Evolutionary conservation across 2,888 invertebrate genomes (phyloP).

Genomic region (Nomada lathburiana): DNA sequence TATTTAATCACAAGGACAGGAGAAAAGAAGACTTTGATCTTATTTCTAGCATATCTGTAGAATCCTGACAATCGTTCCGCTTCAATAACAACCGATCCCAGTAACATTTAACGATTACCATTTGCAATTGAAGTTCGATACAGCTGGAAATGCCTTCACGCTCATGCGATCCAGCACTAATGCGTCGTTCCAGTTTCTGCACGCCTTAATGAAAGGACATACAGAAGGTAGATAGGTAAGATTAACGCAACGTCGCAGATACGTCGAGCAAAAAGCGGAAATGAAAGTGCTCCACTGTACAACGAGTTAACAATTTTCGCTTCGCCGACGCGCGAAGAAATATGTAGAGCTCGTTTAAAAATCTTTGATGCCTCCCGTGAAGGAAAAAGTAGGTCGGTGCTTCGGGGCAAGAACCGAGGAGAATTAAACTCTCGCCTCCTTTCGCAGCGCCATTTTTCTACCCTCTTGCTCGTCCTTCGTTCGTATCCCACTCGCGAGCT

Average conservation of each 20-base stretch:
- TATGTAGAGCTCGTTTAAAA: conserved; percentile 59
- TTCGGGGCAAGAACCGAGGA: conserved; percentile 57
- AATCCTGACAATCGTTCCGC: not conserved
- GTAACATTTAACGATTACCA: not conserved
- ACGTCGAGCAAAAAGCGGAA: conserved; percentile 47
- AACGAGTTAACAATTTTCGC: conserved; percentile 58
- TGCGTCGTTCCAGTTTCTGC: conserved; percentile 28
- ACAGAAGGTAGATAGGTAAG: conserved; percentile 13
- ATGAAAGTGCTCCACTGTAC: conserved; percentile 44
- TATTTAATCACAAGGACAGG: not conserved
- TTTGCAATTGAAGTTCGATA: conserved; percentile 15
- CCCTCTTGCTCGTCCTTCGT: conserved; percentile 49
- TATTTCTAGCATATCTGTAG: not conserved
- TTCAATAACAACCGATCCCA: not conserved
- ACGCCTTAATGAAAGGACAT: conserved; percentile 35
- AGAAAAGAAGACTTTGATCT: not conserved
- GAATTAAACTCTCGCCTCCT: conserved; percentile 62
- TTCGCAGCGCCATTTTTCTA: conserved; percentile 54
- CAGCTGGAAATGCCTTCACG: not conserved
- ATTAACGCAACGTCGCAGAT: conserved; percentile 46
- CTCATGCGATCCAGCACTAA: conserved; percentile 12
- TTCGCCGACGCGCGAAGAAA: conserved; percentile 55
- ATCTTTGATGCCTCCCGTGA: conserved; percentile 60
- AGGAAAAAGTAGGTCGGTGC: conserved; percentile 65
- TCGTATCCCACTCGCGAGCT: conserved; percentile 48